Base-by-base conservation (phyloP, 2,888 invertebrate species). In the Sphecodes monilicornis region DNA sequence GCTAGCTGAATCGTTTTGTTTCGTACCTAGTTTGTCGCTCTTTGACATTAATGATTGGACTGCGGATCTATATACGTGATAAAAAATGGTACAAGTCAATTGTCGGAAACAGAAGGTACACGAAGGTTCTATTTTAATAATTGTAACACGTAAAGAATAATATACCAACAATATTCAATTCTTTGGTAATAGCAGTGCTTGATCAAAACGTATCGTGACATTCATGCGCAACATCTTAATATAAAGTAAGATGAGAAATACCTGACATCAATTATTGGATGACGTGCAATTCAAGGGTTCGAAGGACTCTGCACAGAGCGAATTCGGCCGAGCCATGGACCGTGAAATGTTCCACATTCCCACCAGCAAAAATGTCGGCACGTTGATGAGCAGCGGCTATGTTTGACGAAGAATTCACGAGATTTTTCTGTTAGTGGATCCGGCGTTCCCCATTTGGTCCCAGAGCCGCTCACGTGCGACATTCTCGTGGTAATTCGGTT, bases 391-490 rank as follows among this genome's bases (percentile, higher is more conserved):
- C 22, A 39, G 39, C 36, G 13, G 36, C 60, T 66, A 29, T 54
- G 71, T 82, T 82, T 82, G 75, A 76, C 54, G 64, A 72, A 2
- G 64, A 75, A 69, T 66, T 76, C 64, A 72, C 29, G 54, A 71
- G 69, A 82, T 82, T 82, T 57, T 39, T 76, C 74, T 36, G 11
- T 29, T 54, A 60, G 74, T 46, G 41, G 60, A 50, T 70, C 29
- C 50, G 39, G 18, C 16, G n/a, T 43, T 76, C 36, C 13, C 26
- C 54, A 8, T 29, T 22, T 22, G 18, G 36, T n/a, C 54, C n/a
- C 60, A 16, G 29, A 6, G 29, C 18, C 29, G 29, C 29, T 29
- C 60, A 29, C 29, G 29, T 29, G 60, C 32, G 64, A 66, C 64
- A 66, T 66, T 66, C 64, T 22, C 32, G 18, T 18, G 81, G 73